Evolutionary conservation across 2,888 invertebrate species (phyloP), one percentile per base, ranked within the genome.

Genomic region (Antheraea yamamai): DNA sequence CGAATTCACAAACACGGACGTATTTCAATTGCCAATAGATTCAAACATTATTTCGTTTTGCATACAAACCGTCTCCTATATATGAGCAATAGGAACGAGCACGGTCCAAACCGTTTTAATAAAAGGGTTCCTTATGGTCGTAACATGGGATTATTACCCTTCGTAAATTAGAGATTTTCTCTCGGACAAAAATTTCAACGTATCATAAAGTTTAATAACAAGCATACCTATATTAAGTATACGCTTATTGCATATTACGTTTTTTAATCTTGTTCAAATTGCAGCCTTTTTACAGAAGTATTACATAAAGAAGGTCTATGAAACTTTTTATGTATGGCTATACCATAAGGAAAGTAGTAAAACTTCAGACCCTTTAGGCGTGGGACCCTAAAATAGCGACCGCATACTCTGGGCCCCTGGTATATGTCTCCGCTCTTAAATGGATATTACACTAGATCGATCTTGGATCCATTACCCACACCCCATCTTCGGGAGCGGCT

Each of bases 381-480:
- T 39, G 72, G 71, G 61, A 71, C 74, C 47, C 74, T 75, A 72
- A 72, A 75, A 75, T 72, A 73, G 52, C 73, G 73, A 72, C 68
- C 72, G 58, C 77, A 78, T 73, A 68, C 66, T 73, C 58, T 58
- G n/a, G 75, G 39, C 73, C 47, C 52, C 35, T 70, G 75, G 73
- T 83, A 83, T 82, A 86, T 85, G 83, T 85, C 85, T 83, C 83
- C 81, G 82, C 83, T 80, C 85, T 87, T 87, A 87, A 89, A 88
- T 89, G 86, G 85, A 87, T 88, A 86, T 88, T 85, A 85, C 84
- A 79, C 78, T 51, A 81, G 84, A 88, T 89, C 89, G 87, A 89
- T 89, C 87, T 83, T 81, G 82, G 84, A 86, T 87, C 89, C 90
- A 90, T 89, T 89, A 89, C 89, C 87, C 89, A 87, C 85, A 84